These are phyloP conservation scores for Sebastes taczanowskii DNA, from an alignment of 2,797 vertebrate genomes.

Conservation along the genomic window DNA sequence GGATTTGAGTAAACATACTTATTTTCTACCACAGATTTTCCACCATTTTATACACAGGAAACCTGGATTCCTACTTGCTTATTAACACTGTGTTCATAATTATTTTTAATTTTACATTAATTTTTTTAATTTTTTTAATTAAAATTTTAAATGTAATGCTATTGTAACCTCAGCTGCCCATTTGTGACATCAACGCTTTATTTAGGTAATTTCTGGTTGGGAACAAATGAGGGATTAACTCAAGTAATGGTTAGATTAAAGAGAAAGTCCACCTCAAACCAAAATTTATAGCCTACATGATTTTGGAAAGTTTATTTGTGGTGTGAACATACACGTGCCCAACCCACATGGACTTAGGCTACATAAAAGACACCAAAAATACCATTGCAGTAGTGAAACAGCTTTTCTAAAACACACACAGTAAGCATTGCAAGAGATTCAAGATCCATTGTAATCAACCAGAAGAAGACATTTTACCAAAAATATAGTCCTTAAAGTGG, in stretches of 20 bases:
- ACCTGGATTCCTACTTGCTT: background rate
- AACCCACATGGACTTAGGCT: background rate
- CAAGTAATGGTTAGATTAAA: background rate
- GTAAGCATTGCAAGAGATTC: background rate
- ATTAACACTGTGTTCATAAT: background rate
- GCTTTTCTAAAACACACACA: background rate
- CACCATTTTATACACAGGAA: background rate
- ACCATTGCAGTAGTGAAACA: background rate
- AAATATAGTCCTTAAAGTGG: background rate
- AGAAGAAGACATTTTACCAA: background rate
- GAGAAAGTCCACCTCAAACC: background rate
- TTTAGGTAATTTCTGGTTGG: background rate
- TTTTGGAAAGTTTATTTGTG: background rate
- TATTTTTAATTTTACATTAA: background rate
- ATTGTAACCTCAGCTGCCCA: background rate
- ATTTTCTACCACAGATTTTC: background rate
- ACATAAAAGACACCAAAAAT: background rate
- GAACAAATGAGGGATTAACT: background rate
- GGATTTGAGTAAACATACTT: background rate
- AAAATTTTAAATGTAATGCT: background rate
- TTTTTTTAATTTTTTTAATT: too few species aligned
- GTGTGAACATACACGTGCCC: background rate
- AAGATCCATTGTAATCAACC: background rate
- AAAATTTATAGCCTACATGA: background rate
- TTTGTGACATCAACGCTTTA: background rate